Percentiles rank a stretch among this genome's conserved stretches.
These are phyloP conservation scores for Chrysolina haemoptera DNA, from an alignment of 2,888 invertebrate species.

Conservation along the genomic window DNA sequence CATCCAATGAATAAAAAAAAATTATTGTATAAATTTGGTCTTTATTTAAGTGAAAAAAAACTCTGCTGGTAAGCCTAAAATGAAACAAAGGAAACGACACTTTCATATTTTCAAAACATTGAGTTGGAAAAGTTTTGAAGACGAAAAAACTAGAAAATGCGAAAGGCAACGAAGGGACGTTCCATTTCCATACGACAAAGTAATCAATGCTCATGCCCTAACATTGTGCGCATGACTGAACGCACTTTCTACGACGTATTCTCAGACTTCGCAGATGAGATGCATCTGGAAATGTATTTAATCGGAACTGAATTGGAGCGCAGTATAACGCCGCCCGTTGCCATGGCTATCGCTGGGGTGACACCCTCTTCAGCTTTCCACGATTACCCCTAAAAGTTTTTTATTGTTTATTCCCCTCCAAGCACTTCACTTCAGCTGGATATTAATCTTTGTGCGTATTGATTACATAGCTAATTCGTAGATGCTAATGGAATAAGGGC, in stretches of 20 bases:
- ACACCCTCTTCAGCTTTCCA: slow-evolving; percentile 26
- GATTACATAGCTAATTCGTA: slow-evolving; percentile 19
- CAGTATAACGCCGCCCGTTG: background rate
- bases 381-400: slow-evolving; percentile 3
- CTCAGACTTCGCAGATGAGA: slow-evolving; percentile 18
- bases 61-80: no score
- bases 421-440: background rate
- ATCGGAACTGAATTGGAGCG: slow-evolving; percentile 11
- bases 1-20: no score
- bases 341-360: slow-evolving; percentile 25
- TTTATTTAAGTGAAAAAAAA: no score
- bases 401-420: background rate
- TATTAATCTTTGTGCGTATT: slow-evolving; percentile 19
- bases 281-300: slow-evolving; percentile 26
- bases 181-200: background rate
- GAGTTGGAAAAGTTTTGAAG: no score
- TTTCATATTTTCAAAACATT: no score
- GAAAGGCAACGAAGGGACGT: background rate
- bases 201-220: background rate
- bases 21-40: no score
- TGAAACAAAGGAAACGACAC: no score
- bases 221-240: background rate
- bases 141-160: no score
- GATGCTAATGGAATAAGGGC: slow-evolving; percentile 3
- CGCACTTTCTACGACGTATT: background rate